These are phyloP conservation scores for Enteromius paludinosus DNA, from an alignment of 2,797 vertebrate genomes.

Conservation along the genomic window DNA sequence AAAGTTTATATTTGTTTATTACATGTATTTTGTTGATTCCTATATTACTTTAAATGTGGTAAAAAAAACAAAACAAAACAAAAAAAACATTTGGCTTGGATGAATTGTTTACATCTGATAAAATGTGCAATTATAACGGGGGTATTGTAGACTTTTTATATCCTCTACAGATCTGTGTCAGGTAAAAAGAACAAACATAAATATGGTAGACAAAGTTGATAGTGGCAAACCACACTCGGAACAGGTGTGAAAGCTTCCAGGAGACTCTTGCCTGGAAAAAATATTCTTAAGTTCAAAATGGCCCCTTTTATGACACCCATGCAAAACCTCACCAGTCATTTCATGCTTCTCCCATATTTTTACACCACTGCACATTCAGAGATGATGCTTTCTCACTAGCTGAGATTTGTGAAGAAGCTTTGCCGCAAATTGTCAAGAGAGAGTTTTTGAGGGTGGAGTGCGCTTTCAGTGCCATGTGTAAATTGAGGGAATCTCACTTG, in stretches of 20 bases:
- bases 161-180: background rate
- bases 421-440: slow-evolving; percentile 43
- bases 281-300: slow-evolving; percentile 22
- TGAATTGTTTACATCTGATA: background rate
- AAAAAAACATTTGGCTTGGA: background rate
- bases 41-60: background rate
- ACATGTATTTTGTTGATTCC: background rate
- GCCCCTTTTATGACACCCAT: background rate
- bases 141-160: background rate
- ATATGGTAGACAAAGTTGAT: background rate
- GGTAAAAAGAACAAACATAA: background rate
- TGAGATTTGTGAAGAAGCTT: slow-evolving; percentile 31
- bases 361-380: slow-evolving; percentile 19
- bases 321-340: slow-evolving; percentile 13
- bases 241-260: background rate
- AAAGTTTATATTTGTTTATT: background rate
- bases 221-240: background rate
- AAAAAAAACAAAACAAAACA: background rate
- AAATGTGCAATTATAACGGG: background rate
- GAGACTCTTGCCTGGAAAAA: background rate
- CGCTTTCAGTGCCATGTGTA: slow-evolving; percentile 47
- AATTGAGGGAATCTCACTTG: slow-evolving; percentile 58
- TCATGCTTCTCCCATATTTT: slow-evolving; percentile 8
- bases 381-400: slow-evolving; percentile 16
- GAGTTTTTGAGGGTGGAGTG: slow-evolving; percentile 26